A percentile compares a stretch with the other conserved stretches of the same genome.
Evolutionary conservation across 1,140 invertebrate genomes (phyloP).

Genomic region (Caenorhabditis remanei): DNA sequence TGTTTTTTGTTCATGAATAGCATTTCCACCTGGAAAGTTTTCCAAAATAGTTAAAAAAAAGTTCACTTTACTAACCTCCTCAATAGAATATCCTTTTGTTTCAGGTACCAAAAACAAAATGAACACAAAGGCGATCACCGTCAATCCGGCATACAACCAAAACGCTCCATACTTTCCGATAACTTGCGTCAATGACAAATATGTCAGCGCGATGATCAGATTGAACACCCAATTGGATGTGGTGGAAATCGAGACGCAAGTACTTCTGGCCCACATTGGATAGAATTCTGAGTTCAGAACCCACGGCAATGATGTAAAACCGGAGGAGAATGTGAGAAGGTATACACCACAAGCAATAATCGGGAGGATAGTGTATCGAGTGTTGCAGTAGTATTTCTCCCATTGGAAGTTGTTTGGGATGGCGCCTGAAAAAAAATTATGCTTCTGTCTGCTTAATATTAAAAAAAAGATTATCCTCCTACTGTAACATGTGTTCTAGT

Average conservation of each 20-base stretch:
- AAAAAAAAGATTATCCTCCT: too few species aligned
- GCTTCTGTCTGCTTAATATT: neutral
- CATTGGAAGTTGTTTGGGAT: constrained; percentile 59
- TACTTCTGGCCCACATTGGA: constrained; percentile 82
- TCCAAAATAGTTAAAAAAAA: neutral
- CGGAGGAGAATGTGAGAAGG: constrained; percentile 72
- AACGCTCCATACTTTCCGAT: constrained; percentile 80
- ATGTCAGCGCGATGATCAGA: constrained; percentile 82
- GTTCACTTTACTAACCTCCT: constrained; percentile 84
- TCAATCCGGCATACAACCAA: constrained; percentile 79
- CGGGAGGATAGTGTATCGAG: constrained; percentile 68
- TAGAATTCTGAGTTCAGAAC: constrained; percentile 84
- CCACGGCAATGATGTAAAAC: constrained; percentile 83
- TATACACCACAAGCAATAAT: constrained; percentile 71
- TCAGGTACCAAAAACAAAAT: constrained; percentile 88
- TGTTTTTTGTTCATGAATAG: constrained; percentile 34
- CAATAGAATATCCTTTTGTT: constrained; percentile 86
- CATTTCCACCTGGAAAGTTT: constrained; percentile 16
- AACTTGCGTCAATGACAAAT: constrained; percentile 80
- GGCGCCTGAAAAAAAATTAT: neutral
- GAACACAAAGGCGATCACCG: constrained; percentile 85
- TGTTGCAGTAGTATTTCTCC: constrained; percentile 22
- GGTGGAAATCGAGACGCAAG: constrained; percentile 81
- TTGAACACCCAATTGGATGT: constrained; percentile 82
- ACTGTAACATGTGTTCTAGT: too few species aligned